phyloP scores from a whole-genome alignment of 2,797 vertebrate genomes.

The Pseudocheirus occidentalis region DNA sequence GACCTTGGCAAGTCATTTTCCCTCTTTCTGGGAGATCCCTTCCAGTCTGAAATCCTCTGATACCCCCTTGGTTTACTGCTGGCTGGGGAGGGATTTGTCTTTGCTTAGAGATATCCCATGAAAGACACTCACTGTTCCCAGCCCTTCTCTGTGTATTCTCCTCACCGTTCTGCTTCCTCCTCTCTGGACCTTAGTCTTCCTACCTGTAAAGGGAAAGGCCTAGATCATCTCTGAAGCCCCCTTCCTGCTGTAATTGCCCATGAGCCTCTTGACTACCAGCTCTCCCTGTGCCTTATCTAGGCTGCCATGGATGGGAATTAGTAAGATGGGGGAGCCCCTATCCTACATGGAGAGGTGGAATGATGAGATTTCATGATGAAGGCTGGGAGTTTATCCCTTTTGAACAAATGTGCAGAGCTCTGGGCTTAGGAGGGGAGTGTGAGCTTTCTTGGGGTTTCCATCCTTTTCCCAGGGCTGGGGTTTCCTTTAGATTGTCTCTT shows the following conservation, averaged over 20 bases:
- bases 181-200: background rate
- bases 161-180: background rate
- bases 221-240: background rate
- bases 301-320: background rate
- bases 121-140: background rate
- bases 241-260: background rate
- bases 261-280: background rate
- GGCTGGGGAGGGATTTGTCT: background rate
- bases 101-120: background rate
- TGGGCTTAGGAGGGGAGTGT: background rate
- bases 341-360: background rate
- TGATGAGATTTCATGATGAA: background rate
- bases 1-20: background rate
- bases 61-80: background rate
- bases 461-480: background rate
- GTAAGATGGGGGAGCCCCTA: background rate
- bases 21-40: background rate
- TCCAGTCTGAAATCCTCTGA: background rate
- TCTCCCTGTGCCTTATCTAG: background rate
- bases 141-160: background rate
- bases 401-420: background rate
- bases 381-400: background rate
- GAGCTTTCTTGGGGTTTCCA: background rate
- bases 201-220: background rate
- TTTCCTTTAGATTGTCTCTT: background rate